These are phyloP conservation scores for Sinocyclocheilus grahami DNA, from an alignment of 2,113 vertebrate species.

Conservation along the genomic window DNA sequence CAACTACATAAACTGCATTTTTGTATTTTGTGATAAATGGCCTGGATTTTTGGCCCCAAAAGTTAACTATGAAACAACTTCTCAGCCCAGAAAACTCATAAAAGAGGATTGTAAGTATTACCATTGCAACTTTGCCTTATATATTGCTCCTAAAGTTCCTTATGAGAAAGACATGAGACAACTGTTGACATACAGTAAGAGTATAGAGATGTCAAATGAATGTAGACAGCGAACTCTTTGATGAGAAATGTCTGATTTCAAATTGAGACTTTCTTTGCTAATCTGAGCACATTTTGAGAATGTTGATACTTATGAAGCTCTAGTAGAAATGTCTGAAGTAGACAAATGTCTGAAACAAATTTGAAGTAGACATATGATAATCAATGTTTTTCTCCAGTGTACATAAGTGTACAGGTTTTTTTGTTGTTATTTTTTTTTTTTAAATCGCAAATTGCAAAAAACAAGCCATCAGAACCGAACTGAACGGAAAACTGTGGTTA, in stretches of 20 bases:
- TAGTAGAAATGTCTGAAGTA: too few relatives aligned
- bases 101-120: neutral
- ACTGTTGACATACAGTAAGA: neutral
- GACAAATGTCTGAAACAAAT: too few relatives aligned
- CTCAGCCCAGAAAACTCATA: neutral
- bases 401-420: too few relatives aligned
- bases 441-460: too few relatives aligned
- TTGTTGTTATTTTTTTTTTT: too few relatives aligned
- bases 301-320: too few relatives aligned
- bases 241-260: neutral
- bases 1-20: neutral
- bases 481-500: too few relatives aligned
- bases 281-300: too few relatives aligned
- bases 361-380: too few relatives aligned
- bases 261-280: neutral
- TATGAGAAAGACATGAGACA: neutral
- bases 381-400: too few relatives aligned
- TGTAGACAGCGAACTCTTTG: neutral
- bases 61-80: neutral
- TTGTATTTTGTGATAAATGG: neutral
- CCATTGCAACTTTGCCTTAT: neutral
- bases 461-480: too few relatives aligned
- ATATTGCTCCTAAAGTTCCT: neutral
- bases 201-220: neutral
- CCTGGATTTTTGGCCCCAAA: neutral